These are phyloP conservation scores for Diaphora mendica DNA, from an alignment of 2,888 invertebrate genomes.

Conservation along the genomic window DNA sequence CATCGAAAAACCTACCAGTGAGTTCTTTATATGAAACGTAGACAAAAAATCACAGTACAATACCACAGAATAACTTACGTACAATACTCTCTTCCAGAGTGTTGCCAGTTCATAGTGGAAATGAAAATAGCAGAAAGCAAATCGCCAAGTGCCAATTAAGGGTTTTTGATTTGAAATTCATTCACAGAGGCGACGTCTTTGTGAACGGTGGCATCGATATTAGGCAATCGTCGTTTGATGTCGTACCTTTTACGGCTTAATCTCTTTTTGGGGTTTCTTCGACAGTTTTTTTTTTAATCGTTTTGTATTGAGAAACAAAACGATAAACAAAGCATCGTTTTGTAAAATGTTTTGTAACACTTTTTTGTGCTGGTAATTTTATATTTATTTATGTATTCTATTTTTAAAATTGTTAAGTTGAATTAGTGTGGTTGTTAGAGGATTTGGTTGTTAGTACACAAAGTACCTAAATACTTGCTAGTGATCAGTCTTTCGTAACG, in stretches of 20 bases:
- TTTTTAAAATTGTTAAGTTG: background rate
- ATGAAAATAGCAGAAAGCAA: conserved; percentile 27
- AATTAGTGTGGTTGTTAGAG: background rate
- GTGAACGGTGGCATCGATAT: conserved; percentile 76
- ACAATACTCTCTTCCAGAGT: background rate
- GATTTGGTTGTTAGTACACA: background rate
- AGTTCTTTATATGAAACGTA: background rate
- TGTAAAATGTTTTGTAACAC: background rate
- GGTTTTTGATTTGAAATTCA: conserved; percentile 80
- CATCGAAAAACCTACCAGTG: background rate
- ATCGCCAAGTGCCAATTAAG: conserved; percentile 78
- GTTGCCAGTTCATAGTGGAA: conserved; percentile 1
- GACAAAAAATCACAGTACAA: background rate
- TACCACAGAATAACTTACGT: too few species aligned
- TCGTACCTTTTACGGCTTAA: conserved; percentile 43
- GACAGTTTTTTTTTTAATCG: conserved; percentile 41
- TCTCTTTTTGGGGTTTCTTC: conserved; percentile 40
- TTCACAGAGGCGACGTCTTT: conserved; percentile 69
- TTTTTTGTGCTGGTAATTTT: conserved; percentile 4
- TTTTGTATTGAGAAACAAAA: conserved; percentile 39
- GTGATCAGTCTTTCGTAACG: background rate
- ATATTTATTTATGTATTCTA: conserved; percentile 4
- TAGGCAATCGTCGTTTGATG: conserved; percentile 70
- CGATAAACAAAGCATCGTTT: conserved; percentile 34
- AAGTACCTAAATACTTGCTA: background rate